These are phyloP conservation scores for Naja naja DNA, from an alignment of 2,113 vertebrate species.

Conservation along the genomic window DNA sequence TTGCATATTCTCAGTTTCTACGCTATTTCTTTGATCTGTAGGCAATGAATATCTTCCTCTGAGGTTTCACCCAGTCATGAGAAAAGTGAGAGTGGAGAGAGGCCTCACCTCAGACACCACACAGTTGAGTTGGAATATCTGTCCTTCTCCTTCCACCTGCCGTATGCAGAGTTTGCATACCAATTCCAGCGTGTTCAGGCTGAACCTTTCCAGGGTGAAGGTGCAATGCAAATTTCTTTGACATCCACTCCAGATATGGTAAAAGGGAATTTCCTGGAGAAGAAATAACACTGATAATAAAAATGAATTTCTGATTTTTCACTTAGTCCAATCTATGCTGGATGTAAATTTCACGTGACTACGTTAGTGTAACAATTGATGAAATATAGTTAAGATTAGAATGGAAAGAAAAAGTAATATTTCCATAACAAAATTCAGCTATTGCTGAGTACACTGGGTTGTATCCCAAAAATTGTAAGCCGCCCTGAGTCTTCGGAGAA, in stretches of 20 bases:
- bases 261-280: constrained; percentile 89
- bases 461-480: no score
- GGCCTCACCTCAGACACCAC: constrained; percentile 84
- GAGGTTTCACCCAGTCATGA: background rate
- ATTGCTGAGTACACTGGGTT: no score
- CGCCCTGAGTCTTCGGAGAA: no score
- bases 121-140: constrained; percentile 93
- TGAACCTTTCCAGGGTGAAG: constrained; percentile 90
- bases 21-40: background rate
- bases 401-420: background rate
- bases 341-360: background rate
- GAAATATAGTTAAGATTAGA: background rate
- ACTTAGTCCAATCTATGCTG: background rate
- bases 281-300: background rate
- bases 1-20: background rate
- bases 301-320: background rate
- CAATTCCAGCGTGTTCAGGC: constrained; percentile 80
- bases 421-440: background rate
- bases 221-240: constrained; percentile 91
- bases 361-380: background rate
- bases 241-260: constrained; percentile 89
- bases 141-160: constrained; percentile 93
- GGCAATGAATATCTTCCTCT: background rate
- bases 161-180: constrained; percentile 91
- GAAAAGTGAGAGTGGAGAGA: rapidly evolving